phyloP scores from a whole-genome alignment of 2,888 invertebrate species.

The Lumbricus terrestris region DNA sequence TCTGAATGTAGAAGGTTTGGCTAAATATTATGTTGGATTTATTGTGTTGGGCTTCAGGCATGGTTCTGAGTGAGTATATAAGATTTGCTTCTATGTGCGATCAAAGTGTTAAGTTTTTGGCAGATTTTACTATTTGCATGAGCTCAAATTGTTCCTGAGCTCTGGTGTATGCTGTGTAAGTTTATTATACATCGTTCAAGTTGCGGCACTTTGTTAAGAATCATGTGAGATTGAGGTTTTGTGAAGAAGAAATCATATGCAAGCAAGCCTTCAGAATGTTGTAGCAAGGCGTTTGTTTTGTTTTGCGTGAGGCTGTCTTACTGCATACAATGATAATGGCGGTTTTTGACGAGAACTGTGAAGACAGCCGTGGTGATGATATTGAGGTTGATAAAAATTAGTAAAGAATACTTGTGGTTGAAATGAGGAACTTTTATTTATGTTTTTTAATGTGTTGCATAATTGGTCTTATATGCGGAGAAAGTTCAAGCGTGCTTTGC shows the following conservation, averaged over 20 bases:
- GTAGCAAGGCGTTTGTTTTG: neutral
- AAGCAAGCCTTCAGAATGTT: neutral
- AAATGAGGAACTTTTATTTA: too few species aligned
- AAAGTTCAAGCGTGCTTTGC: too few species aligned
- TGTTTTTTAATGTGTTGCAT: too few species aligned
- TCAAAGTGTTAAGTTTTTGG: neutral
- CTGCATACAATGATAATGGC: neutral
- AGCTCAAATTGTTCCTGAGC: neutral
- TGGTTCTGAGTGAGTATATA: neutral
- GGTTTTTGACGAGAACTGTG: neutral
- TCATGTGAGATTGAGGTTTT: neutral
- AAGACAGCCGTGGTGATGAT: neutral
- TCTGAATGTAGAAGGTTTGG: neutral
- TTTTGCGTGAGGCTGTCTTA: neutral
- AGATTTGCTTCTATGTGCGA: neutral
- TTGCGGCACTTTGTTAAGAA: neutral
- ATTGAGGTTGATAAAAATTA: neutral
- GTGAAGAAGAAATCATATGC: neutral
- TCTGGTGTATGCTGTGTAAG: neutral
- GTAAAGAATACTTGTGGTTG: too few species aligned
- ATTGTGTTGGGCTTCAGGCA: neutral
- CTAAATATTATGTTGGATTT: neutral
- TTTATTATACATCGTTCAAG: neutral
- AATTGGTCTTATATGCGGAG: too few species aligned
- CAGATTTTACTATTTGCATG: neutral